Base-by-base conservation (phyloP, 2,888 invertebrate species). In the Enchytraeus crypticus region DNA sequence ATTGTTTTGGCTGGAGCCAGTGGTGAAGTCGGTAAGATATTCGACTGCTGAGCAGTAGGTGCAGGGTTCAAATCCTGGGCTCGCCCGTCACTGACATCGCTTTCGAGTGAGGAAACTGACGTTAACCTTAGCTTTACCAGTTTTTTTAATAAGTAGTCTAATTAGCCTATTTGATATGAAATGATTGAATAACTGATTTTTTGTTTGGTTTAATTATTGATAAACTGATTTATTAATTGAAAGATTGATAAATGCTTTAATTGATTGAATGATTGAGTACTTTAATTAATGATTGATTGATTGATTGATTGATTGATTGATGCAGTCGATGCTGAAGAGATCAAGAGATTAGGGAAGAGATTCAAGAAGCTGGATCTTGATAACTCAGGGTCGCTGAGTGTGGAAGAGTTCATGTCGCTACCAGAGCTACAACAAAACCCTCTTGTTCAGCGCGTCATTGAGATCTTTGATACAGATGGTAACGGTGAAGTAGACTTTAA, bases 371-470 rank as follows among this genome's bases (percentile, higher is more conserved):
- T 99, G 73, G 98, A 99, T 64, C 83, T 98, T 81, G 98, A 99
- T 82, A 97, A 97, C 82, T 95, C 95, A 53, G 98, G 98, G 64
- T 92, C 97, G 64, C 84, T 98, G 62, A 95, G 93, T 82, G 92
- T 97, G 75, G 97, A 98, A 82, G 98, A 98, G 83, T 99, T 98
- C 81, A 97, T 99, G 97, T 92, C 95, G 63, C 84, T 98, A 78
- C 97, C 98, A 45, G 98, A 99, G 83, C 83, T 98, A 72, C 97
- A 98, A 83, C 98, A 98, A 82, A 98, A 98, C 83, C 98, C 98
- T 58, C 83, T 99, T 69, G 98, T 99, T 65, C 98, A 98, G 82
- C 88, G 98, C 81, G 98, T 98, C 64, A 98, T 98, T 77, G 98
- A 98, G 80, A 98, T 98, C 76, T 99, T 98, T 82, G 98, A 98